A percentile compares a stretch with the other conserved stretches of the same genome.
phyloP scores from a whole-genome alignment of 2,113 vertebrate genomes.

The Lepus europaeus region DNA sequence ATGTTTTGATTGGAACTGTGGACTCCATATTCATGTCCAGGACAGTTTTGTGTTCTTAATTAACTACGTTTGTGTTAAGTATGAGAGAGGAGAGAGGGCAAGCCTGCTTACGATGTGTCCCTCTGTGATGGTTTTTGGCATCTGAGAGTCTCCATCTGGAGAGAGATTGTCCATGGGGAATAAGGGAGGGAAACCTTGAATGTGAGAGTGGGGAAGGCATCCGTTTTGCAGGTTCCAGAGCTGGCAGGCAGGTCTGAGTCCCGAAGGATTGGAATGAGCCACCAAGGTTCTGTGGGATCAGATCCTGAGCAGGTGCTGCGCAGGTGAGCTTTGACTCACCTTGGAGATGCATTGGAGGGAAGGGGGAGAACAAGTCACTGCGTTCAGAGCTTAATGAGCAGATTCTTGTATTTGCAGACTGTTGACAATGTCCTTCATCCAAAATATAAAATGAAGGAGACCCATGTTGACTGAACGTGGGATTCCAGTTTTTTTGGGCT shows the following conservation, averaged over 20 bases:
- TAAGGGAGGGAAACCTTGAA: not conserved
- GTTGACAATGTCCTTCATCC: not conserved
- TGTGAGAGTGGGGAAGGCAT: not conserved
- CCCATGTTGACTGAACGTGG: not conserved
- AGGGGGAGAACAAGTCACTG: too few relatives aligned
- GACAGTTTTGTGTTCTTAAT: not conserved
- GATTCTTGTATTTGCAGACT: conserved; percentile 8
- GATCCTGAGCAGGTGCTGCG: not conserved
- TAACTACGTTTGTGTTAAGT: not conserved
- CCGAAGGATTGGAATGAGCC: not conserved
- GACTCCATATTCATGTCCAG: not conserved
- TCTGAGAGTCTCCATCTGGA: not conserved
- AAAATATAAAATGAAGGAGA: conserved; percentile 13
- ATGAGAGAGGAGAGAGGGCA: not conserved
- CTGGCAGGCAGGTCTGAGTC: not conserved
- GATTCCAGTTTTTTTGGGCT: not conserved
- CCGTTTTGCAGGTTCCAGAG: not conserved
- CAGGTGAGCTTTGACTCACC: not conserved
- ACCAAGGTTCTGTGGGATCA: not conserved
- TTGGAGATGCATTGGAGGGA: not conserved
- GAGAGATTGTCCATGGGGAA: not conserved
- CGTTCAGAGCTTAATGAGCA: not conserved
- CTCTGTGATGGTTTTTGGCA: not conserved
- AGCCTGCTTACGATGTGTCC: not conserved
- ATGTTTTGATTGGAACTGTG: conserved; percentile 13